Percentiles rank a stretch among this genome's conserved stretches.
Evolutionary conservation across 1,140 invertebrate genomes (phyloP).

Genomic region (Riptortus pedestris): DNA sequence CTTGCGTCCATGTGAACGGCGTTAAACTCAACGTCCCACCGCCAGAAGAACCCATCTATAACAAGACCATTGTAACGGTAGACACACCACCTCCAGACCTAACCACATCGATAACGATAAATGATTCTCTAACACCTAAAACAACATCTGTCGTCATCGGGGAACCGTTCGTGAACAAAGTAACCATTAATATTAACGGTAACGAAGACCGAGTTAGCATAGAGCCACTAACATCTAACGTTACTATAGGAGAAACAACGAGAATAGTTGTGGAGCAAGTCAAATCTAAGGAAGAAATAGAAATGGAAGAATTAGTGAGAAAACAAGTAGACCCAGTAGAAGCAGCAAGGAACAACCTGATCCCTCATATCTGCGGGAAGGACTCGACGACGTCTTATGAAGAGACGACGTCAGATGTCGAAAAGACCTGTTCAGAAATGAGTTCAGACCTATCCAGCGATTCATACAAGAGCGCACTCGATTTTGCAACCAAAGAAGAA

Average conservation of each 20-base stretch:
- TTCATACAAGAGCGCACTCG: conserved; percentile 8
- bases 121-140: conserved; percentile 7
- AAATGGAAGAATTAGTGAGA: conserved; percentile 28
- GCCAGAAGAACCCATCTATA: neutral
- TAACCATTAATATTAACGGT: conserved; percentile 34
- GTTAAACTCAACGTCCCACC: conserved; percentile 19
- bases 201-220: conserved; percentile 21
- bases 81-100: neutral
- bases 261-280: conserved; percentile 6
- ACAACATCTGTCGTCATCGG: conserved; percentile 29
- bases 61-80: conserved; percentile 25
- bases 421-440: conserved; percentile 7
- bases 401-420: neutral
- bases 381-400: neutral
- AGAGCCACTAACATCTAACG: conserved; percentile 23
- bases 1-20: conserved; percentile 4
- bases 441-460: neutral
- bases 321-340: conserved; percentile 51
- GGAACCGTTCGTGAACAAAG: conserved; percentile 30
- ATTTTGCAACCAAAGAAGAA: conserved; percentile 1
- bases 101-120: conserved; percentile 25
- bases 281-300: conserved; percentile 26
- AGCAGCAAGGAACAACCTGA: conserved; percentile 54
- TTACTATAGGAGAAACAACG: neutral
- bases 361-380: conserved; percentile 56